phyloP scores from a whole-genome alignment of 2,113 vertebrate genomes.

The Lethenteron reissneri region DNA sequence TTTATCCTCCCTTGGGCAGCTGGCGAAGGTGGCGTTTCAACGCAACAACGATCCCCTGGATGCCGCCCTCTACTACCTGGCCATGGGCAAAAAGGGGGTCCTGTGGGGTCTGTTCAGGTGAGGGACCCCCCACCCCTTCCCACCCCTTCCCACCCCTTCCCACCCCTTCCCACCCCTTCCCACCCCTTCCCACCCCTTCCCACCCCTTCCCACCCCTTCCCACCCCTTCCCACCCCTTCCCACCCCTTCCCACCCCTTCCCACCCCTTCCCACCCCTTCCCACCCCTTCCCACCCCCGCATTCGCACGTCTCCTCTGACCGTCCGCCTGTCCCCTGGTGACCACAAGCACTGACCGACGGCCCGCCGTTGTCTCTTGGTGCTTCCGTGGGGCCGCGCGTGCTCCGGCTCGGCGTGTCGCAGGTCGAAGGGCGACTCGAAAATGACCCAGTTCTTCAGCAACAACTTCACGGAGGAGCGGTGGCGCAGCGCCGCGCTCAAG shows the following conservation, averaged over 20 bases:
- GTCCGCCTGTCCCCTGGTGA: not conserved
- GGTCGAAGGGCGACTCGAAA: slow-evolving; percentile 85
- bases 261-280: too few relatives aligned
- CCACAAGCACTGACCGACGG: not conserved
- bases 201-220: too few relatives aligned
- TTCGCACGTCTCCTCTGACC: not conserved
- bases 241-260: too few relatives aligned
- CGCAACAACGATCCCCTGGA: slow-evolving; percentile 80
- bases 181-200: too few relatives aligned
- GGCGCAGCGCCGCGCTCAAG: slow-evolving; percentile 88
- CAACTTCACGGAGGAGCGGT: slow-evolving; percentile 83
- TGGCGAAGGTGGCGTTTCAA: slow-evolving; percentile 82
- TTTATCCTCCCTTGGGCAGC: slow-evolving; percentile 20
- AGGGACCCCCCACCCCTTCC: not conserved
- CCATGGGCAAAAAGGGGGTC: slow-evolving; percentile 95
- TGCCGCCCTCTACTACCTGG: slow-evolving; percentile 80
- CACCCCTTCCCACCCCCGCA: not conserved
- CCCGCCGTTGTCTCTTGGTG: too few relatives aligned
- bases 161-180: too few relatives aligned
- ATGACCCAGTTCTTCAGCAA: slow-evolving; percentile 97
- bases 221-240: too few relatives aligned
- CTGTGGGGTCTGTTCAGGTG: slow-evolving; percentile 94
- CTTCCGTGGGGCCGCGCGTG: not conserved
- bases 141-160: too few relatives aligned
- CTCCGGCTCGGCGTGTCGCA: slow-evolving; percentile 15